Conservation (phyloP, 2,797 vertebrate genomes). For the Anomalospiza imberbis region DNA sequence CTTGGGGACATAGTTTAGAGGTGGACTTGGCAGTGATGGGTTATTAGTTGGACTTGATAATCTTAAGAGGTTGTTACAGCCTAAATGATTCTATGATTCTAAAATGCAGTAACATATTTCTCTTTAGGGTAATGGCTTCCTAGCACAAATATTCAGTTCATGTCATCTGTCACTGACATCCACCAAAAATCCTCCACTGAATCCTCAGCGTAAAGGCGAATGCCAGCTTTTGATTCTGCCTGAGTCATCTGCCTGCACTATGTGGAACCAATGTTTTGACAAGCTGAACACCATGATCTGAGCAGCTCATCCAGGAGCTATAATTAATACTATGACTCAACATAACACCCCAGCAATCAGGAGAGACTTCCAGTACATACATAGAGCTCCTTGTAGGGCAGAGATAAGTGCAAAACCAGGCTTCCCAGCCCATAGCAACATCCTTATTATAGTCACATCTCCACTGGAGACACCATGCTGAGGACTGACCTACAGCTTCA, state of each 20-base stretch:
- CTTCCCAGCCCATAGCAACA: constrained; percentile 11
- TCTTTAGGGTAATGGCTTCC: not conserved
- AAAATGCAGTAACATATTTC: not conserved
- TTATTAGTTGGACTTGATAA: not conserved
- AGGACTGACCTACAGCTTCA: constrained; percentile 42
- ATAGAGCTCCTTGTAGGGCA: constrained; percentile 59
- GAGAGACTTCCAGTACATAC: not conserved
- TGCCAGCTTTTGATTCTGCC: not conserved
- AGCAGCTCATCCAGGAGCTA: constrained; percentile 30
- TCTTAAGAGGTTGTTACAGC: not conserved
- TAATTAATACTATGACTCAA: constrained; percentile 55
- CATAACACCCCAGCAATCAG: not conserved
- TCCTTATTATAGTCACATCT: constrained; percentile 66
- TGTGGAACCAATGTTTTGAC: not conserved
- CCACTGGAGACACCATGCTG: not conserved
- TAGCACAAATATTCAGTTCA: not conserved
- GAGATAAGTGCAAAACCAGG: constrained; percentile 6
- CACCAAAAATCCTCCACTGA: not conserved
- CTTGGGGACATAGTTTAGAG: not conserved
- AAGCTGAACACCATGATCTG: not conserved
- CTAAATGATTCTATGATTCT: not conserved
- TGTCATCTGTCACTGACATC: not conserved
- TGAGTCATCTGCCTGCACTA: not conserved
- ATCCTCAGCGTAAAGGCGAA: not conserved
- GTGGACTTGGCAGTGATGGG: not conserved